Conservation (phyloP, 92 coral and sea anemone genomes). For the Hydrozoanthus gracilis region DNA sequence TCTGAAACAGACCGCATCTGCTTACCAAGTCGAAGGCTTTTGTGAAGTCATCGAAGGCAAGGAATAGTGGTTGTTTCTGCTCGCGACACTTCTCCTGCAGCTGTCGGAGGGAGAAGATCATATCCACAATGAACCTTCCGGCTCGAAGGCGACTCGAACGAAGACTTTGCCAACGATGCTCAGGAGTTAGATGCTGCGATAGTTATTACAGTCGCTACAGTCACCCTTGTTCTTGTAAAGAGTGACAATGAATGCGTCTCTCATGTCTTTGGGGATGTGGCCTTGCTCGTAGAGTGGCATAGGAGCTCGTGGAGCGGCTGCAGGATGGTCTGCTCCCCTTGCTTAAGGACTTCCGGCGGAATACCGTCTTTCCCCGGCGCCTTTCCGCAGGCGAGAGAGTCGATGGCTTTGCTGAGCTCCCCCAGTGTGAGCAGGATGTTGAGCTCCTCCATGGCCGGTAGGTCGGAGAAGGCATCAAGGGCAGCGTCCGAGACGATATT, state of each 20-base stretch:
- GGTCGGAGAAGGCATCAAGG: too few species aligned
- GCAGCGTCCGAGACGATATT: too few species aligned
- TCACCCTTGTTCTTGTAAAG: too few species aligned
- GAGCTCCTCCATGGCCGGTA: conserved; percentile 9
- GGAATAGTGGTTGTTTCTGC: too few species aligned
- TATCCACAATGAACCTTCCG: too few species aligned
- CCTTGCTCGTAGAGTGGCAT: conserved; percentile 18
- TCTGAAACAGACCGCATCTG: not conserved
- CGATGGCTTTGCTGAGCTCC: conserved; percentile 46
- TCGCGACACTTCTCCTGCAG: too few species aligned
- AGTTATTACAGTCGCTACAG: too few species aligned
- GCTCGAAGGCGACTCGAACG: not conserved
- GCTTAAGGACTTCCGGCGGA: too few species aligned
- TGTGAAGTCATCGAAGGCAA: not conserved
- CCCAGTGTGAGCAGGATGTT: conserved; percentile 20
- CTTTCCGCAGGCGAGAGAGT: conserved; percentile 30
- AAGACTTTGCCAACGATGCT: not conserved
- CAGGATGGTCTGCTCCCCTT: not conserved
- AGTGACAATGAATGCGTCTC: not conserved
- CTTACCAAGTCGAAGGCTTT: not conserved
- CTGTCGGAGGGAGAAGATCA: not conserved
- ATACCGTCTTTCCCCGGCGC: conserved; percentile 4
- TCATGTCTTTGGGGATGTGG: conserved; percentile 20
- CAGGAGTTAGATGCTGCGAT: not conserved
- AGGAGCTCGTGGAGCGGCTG: conserved; percentile 15